Evolutionary conservation across 2,113 vertebrate genomes (phyloP), one percentile per base, ranked within the genome.

Genomic region (Pseudorectes ferrugineus): DNA sequence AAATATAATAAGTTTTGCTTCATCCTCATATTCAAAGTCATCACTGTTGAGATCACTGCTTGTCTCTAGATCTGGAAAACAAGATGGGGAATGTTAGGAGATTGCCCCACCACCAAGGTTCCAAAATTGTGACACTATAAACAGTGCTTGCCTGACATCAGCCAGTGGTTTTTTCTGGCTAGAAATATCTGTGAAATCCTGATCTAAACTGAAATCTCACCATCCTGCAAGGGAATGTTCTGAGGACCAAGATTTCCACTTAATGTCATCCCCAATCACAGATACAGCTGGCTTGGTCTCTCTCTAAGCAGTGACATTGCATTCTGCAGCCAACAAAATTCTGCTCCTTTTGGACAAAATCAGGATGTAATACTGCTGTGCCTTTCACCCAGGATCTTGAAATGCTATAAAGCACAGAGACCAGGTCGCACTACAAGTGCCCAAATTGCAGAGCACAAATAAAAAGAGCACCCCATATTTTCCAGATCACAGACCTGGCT

Each of bases 1-100:
- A 97, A 99, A 99, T 98, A 99, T 98, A 96, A 99, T 98, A 29
- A 99, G 99, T 97, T 99, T 99, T 97, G 98, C 99, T 98, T 99
- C 99, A 45, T 99, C 99, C 97, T 99, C 99, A 67, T 98, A 99
- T 91, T 99, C 99, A 97, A 98, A 99, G 97, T 99, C 99, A 62
- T 99, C 99, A 57, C 98, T 98, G 81, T 98, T 99, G 98, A 99
- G 98, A 97, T 99, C 99, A 18, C 98, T 97, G 86, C 98, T 99
- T 94, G 98, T 98, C 96, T 99, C 99, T 98, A 99, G 97, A 98
- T 99, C 99, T 99, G 98, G 82, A 98, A 97, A 97, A 96, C 59
- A 95, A 96, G 73, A 96, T 25, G 45, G 20, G 84, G 40, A 96
- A 85, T 11, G 29, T 96, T 49, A 95, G 67, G 48, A 73, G n/a